Evolutionary conservation across 2,797 vertebrate genomes (phyloP), one percentile per base, ranked within the genome.

Genomic region (Epinephelus awoara): DNA sequence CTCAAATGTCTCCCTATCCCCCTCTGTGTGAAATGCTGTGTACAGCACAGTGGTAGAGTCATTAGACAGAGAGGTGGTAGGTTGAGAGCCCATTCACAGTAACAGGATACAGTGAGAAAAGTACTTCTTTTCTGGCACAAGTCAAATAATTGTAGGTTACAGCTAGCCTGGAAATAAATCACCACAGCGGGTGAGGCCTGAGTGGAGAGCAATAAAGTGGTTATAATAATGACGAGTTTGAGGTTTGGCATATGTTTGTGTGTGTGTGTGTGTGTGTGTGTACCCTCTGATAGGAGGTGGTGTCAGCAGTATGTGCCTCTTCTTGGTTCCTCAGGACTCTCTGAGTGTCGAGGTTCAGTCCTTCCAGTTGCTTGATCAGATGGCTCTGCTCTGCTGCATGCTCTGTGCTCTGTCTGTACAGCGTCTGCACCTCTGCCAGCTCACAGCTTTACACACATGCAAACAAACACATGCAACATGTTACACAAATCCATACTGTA

Each of bases 321-420:
- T 98, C 97, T 84, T 97, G 97, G 89, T 96, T 97, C 92, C 93
- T 96, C 85, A 98, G 88, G 78, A 97, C 95, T 91, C 94, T 96
- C 71, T 98, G 97, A 14, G 96, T 95, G 87, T 97, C 97, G 75
- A 96, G 92, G 90, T 96, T 97, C 84, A 98, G 96, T 82, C 94
- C 89, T 85, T 98, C 97, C 90, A 98, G 96, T 88, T 99, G 96
- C 90, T 96, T 95, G 93, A 99, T 98, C 79, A 98, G 93, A 82
- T 97, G 94, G 57, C 95, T 95, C 89, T 98, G 97, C 88, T 97
- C 96, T 21, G 92, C 90, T 71, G 95, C 93, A 52, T 98, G 96
- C 50, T 95, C 92, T 15, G 79, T 90, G 75, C 96, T 97, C 92
- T 97, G 96, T 69, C 85, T 95, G 85, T 97, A 98, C 82, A 97